Percentiles rank a stretch among this genome's conserved stretches.
Evolutionary conservation across 1,140 invertebrate genomes (phyloP).

Genomic region (Achroia grisella): DNA sequence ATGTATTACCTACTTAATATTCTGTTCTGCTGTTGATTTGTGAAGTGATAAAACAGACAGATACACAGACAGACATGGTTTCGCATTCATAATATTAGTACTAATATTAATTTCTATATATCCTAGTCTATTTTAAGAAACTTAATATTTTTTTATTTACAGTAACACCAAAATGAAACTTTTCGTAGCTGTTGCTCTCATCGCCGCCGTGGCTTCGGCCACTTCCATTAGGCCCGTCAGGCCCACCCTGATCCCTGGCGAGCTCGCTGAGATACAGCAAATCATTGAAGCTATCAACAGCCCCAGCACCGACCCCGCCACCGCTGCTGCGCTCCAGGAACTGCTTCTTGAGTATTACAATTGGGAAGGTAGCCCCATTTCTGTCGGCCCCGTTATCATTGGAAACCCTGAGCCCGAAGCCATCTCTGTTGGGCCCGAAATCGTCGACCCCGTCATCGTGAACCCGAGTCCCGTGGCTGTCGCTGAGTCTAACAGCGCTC

Average conservation of each 20-base stretch:
- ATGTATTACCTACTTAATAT: too few relatives aligned
- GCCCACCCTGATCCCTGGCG: constrained; percentile 11
- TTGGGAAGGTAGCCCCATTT: not conserved
- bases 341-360: constrained; percentile 22
- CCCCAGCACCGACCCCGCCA: constrained; percentile 49
- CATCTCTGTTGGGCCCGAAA: constrained; percentile 11
- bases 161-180: constrained; percentile 43
- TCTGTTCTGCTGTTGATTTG: too few relatives aligned
- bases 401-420: not conserved
- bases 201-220: constrained; percentile 42
- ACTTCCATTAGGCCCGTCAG: not conserved
- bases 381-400: constrained; percentile 10
- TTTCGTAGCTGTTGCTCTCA: constrained; percentile 34
- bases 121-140: not conserved
- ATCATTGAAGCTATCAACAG: constrained; percentile 46
- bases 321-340: constrained; percentile 30
- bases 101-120: not conserved
- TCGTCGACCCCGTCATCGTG: not conserved
- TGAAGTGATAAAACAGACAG: too few relatives aligned
- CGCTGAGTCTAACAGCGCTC: not conserved
- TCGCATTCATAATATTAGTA: too few relatives aligned
- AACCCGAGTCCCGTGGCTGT: constrained; percentile 3
- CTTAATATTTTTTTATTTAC: constrained; percentile 5
- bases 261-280: constrained; percentile 29
- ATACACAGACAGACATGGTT: too few relatives aligned